These are phyloP conservation scores for Atta colombica DNA, from an alignment of 1,140 invertebrate species.

Conservation along the genomic window DNA sequence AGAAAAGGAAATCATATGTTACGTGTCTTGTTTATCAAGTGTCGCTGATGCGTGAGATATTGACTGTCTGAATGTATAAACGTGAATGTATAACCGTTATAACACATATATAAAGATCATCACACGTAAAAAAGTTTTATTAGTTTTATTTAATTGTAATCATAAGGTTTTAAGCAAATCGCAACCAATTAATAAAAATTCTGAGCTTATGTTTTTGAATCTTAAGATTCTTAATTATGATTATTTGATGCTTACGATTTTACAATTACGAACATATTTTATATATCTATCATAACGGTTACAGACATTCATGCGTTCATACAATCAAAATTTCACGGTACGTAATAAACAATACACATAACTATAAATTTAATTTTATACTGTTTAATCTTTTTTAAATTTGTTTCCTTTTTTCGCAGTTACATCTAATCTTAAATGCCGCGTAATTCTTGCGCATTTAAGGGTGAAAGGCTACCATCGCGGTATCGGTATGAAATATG, in stretches of 20 bases:
- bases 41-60: neutral
- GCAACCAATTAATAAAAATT: no score
- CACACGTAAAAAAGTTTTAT: no score
- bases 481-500: neutral
- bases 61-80: neutral
- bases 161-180: no score
- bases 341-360: neutral
- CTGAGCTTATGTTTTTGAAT: no score
- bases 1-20: neutral
- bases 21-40: neutral
- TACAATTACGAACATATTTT: no score
- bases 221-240: no score
- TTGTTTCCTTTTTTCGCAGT: neutral
- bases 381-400: neutral
- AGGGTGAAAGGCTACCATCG: conserved; percentile 10
- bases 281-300: no score
- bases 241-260: no score
- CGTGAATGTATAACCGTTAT: no score
- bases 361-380: neutral
- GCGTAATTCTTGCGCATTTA: conserved; percentile 7
- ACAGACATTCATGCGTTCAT: no score
- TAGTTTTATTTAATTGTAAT: no score
- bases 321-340: no score
- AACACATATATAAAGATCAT: neutral
- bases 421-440: conserved; percentile 21